Percentiles rank a stretch among this genome's conserved stretches.
Evolutionary conservation across 1,140 invertebrate genomes (phyloP).

Genomic region (Eubasilissa regina): DNA sequence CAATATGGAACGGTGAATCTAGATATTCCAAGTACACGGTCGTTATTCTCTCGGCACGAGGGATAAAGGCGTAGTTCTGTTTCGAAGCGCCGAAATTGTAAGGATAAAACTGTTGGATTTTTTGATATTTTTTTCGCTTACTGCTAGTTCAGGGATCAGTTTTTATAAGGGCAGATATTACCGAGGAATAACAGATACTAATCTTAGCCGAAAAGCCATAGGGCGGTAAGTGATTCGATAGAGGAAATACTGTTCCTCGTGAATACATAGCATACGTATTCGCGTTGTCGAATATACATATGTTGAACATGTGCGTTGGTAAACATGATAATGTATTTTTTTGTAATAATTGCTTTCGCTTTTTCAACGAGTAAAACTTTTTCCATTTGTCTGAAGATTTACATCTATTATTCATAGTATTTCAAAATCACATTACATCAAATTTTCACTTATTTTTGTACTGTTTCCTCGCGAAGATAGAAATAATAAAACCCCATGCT

Average conservation of each 20-base stretch:
- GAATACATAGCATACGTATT: too few species aligned
- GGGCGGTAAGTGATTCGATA: slow-evolving; percentile 17
- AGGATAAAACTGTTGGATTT: neutral
- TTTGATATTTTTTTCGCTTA: neutral
- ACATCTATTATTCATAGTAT: too few species aligned
- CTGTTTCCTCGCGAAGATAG: too few species aligned
- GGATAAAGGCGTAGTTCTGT: slow-evolving; percentile 7
- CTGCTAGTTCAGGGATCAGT: neutral
- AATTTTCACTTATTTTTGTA: too few species aligned
- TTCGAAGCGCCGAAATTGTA: neutral
- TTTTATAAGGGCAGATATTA: neutral
- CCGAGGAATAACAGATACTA: neutral
- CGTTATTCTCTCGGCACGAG: neutral
- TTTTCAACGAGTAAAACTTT: too few species aligned
- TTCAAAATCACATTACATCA: too few species aligned
- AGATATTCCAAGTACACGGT: neutral
- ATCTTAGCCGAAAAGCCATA: slow-evolving; percentile 18
- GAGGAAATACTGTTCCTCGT: neutral
- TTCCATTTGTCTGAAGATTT: too few species aligned
- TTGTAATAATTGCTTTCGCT: too few species aligned
- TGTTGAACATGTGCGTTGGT: too few species aligned
- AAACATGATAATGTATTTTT: too few species aligned
- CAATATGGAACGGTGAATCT: neutral
- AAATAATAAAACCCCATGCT: too few species aligned
- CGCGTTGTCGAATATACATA: too few species aligned